phyloP scores from a whole-genome alignment of 2,113 vertebrate genomes.

The Malurus melanocephalus region DNA sequence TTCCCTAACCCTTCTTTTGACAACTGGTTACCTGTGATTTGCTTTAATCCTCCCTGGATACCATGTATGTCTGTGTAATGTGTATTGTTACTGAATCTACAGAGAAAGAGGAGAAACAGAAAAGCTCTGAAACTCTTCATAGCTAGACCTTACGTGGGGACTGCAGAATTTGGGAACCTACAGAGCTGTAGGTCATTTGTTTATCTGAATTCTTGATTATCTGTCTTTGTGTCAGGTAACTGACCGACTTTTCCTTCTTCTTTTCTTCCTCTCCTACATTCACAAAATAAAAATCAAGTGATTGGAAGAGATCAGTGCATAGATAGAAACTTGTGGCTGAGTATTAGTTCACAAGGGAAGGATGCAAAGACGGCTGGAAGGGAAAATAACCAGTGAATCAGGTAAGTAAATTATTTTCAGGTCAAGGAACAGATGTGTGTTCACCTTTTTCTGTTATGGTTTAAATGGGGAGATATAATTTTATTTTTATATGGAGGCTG shows the following conservation, averaged over 20 bases:
- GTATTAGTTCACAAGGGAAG: neutral
- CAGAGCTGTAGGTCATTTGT: neutral
- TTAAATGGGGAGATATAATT: neutral
- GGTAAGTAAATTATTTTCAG: neutral
- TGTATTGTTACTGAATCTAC: neutral
- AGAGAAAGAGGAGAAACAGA: neutral
- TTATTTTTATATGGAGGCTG: neutral
- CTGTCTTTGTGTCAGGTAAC: neutral
- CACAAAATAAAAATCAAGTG: neutral
- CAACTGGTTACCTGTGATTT: neutral
- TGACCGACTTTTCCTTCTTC: neutral
- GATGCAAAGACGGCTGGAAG: neutral
- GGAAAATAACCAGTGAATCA: neutral
- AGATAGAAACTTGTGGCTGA: neutral
- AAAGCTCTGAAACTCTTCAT: neutral
- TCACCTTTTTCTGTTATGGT: neutral
- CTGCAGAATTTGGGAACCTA: neutral
- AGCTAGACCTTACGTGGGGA: neutral
- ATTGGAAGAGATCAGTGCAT: neutral
- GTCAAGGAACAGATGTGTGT: neutral
- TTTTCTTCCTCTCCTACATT: neutral
- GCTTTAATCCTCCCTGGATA: neutral
- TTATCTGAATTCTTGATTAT: neutral
- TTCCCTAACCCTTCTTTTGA: neutral
- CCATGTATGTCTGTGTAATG: neutral